phyloP scores from a whole-genome alignment of 2,797 vertebrate genomes.

The Ptychobarbus kaznakovi region DNA sequence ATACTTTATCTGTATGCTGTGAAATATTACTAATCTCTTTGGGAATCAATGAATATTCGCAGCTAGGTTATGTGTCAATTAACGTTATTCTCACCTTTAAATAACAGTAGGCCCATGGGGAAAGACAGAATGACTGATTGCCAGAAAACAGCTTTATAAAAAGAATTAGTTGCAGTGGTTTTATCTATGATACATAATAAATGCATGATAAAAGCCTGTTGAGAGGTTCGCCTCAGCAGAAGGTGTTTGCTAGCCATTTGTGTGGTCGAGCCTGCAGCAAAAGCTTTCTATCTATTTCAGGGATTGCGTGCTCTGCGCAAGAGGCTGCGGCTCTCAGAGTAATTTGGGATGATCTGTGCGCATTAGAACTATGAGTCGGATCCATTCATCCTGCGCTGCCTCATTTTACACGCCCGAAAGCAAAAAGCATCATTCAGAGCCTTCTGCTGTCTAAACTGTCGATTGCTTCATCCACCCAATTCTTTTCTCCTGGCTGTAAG shows the following conservation, averaged over 20 bases:
- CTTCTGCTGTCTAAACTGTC: constrained; percentile 51
- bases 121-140: constrained; percentile 17
- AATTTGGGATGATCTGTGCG: constrained; percentile 69
- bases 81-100: constrained; percentile 33
- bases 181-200: constrained; percentile 51
- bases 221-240: constrained; percentile 22
- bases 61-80: constrained; percentile 30
- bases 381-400: constrained; percentile 46
- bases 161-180: constrained; percentile 40
- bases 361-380: constrained; percentile 63
- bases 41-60: constrained; percentile 9
- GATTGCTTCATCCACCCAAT: constrained; percentile 48
- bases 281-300: constrained; percentile 62
- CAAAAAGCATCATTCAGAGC: constrained; percentile 61
- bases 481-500: constrained; percentile 46
- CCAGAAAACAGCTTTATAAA: constrained; percentile 49
- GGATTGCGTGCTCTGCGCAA: constrained; percentile 33
- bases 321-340: constrained; percentile 57
- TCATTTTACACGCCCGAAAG: constrained; percentile 56
- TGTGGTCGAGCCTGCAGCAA: constrained; percentile 47
- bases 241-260: constrained; percentile 36
- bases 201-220: constrained; percentile 52
- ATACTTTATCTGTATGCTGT: background rate
- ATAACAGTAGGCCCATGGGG: constrained; percentile 10
- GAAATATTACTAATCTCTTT: constrained; percentile 24